phyloP scores from a whole-genome alignment of 2,113 vertebrate genomes.

The Zapus hudsonius region DNA sequence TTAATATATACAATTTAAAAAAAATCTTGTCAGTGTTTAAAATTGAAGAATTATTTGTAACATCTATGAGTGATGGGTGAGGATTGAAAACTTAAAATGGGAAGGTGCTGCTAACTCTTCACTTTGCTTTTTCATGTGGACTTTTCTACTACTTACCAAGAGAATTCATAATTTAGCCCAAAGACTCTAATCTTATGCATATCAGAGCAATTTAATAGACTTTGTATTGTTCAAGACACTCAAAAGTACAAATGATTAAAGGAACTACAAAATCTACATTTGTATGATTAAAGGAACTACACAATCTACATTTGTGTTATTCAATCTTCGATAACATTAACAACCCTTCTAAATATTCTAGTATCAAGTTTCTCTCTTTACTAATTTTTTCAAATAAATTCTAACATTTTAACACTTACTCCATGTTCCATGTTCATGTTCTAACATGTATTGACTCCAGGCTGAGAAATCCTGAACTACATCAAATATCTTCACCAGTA shows the following conservation, averaged over 20 bases:
- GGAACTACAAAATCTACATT: too few relatives aligned
- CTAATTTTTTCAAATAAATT: conserved; percentile 28
- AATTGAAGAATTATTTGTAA: neutral
- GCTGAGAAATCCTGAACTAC: neutral
- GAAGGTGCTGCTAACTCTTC: neutral
- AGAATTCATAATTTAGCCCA: neutral
- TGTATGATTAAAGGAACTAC: neutral
- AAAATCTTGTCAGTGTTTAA: neutral
- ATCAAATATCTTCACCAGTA: neutral
- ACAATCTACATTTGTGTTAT: neutral
- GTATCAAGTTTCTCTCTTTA: neutral
- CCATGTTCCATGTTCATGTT: neutral
- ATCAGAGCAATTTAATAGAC: neutral
- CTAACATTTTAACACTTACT: neutral
- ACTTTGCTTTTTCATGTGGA: neutral
- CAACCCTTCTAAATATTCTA: neutral
- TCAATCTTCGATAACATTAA: neutral
- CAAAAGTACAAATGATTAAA: neutral
- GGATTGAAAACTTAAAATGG: neutral
- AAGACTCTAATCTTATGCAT: neutral
- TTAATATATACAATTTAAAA: neutral
- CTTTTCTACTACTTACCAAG: too few relatives aligned
- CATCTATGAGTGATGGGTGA: neutral
- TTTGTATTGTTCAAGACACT: neutral
- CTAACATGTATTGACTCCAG: neutral